Conservation (phyloP, 2,888 invertebrate genomes). For the Lymantria monacha region DNA sequence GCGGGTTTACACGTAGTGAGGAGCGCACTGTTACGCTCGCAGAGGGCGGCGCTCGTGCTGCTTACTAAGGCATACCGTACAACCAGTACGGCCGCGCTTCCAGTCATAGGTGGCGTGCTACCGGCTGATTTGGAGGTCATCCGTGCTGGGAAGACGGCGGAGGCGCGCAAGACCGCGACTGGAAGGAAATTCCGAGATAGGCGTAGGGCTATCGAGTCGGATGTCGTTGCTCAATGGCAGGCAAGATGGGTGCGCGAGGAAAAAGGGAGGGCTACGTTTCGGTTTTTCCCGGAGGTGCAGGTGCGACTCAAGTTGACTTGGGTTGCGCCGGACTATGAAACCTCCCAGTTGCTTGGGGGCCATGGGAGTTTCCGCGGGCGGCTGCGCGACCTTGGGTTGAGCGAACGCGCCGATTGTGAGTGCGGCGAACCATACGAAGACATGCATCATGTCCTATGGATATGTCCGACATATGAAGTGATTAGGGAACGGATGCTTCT, state of each 20-base stretch:
- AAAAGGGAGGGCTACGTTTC: not conserved
- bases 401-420: not conserved
- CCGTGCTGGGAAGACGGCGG: slow-evolving; percentile 7
- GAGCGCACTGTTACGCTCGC: slow-evolving; percentile 2
- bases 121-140: slow-evolving; percentile 21
- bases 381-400: not conserved
- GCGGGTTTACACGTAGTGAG: not conserved
- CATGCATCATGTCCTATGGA: not conserved
- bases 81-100: slow-evolving; percentile 1
- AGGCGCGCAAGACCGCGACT: not conserved
- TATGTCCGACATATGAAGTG: not conserved
- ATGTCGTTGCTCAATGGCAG: not conserved
- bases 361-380: not conserved
- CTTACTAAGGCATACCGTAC: slow-evolving; percentile 17
- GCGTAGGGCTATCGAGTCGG: not conserved
- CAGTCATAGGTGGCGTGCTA: slow-evolving; percentile 14
- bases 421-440: not conserved
- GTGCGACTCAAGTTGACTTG: not conserved
- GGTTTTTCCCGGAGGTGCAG: not conserved
- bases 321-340: not conserved
- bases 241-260: not conserved
- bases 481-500: not conserved
- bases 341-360: not conserved
- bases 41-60: slow-evolving; percentile 3
- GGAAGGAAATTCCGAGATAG: not conserved